A percentile compares a stretch with the other conserved stretches of the same genome.
These are phyloP conservation scores for Anthoscopus minutus DNA, from an alignment of 2,113 vertebrate genomes.

Conservation along the genomic window DNA sequence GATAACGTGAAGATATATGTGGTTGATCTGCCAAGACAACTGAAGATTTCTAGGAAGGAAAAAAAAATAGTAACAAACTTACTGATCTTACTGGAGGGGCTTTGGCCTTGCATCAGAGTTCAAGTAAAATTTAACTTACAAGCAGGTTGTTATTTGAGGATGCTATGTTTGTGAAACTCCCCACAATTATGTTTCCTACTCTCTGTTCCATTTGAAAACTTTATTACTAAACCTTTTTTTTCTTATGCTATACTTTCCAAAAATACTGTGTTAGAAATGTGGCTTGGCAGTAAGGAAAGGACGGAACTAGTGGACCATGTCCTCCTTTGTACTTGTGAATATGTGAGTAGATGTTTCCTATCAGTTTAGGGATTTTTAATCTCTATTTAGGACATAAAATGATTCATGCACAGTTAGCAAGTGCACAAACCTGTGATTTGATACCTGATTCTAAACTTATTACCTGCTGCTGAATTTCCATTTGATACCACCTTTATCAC, in stretches of 20 bases:
- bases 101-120: background rate
- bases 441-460: background rate
- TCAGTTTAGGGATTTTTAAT: background rate
- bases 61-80: background rate
- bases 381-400: background rate
- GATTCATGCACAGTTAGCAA: background rate
- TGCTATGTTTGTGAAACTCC: conserved; percentile 33
- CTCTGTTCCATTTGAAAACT: conserved; percentile 38
- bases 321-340: background rate
- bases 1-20: background rate
- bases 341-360: background rate
- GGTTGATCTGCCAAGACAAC: background rate
- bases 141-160: conserved; percentile 37
- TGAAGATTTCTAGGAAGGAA: background rate
- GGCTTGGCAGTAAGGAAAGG: background rate
- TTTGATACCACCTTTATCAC: background rate
- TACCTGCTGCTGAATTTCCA: background rate
- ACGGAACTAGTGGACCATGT: background rate
- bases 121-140: conserved; percentile 18
- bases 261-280: background rate
- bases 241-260: background rate
- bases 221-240: background rate
- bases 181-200: conserved; percentile 44
- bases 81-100: background rate
- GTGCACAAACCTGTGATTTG: background rate